Conservation (phyloP, 2,113 vertebrate species). For the Tenrec ecaudatus region DNA sequence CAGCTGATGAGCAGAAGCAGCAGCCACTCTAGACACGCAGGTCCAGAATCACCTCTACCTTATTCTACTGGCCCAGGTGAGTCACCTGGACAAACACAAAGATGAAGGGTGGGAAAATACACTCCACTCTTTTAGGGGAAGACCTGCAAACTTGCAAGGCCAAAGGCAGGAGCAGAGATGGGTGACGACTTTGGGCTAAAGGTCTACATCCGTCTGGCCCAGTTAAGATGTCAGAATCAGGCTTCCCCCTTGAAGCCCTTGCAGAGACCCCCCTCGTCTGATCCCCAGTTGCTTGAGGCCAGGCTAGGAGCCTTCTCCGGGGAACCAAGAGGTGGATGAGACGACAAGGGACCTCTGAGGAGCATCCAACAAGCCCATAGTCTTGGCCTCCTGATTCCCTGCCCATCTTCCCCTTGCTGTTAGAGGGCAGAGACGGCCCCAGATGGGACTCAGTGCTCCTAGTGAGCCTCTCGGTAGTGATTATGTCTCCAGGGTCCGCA, state of each 20-base stretch:
- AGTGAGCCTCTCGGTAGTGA: neutral
- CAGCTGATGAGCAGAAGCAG: neutral
- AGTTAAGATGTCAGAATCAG: neutral
- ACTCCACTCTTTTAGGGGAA: neutral
- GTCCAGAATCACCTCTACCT: neutral
- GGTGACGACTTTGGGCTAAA: neutral
- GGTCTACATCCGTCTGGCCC: neutral
- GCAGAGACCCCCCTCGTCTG: neutral
- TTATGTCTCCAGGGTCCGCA: neutral
- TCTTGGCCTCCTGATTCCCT: neutral
- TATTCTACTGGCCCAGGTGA: neutral
- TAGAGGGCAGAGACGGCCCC: neutral
- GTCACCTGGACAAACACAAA: neutral
- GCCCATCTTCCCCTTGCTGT: neutral
- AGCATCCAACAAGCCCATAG: neutral
- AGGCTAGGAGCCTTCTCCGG: neutral
- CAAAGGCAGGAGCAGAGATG: neutral
- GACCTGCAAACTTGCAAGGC: neutral
- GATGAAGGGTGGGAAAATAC: neutral
- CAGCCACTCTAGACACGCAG: neutral
- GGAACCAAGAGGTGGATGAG: neutral
- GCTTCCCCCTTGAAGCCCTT: neutral
- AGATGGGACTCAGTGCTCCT: neutral
- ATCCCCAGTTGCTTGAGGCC: neutral
- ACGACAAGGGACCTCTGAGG: neutral